A percentile compares a stretch with the other conserved stretches of the same genome.
phyloP scores from a whole-genome alignment of 2,797 vertebrate species.

The Pangasius sanitwongsei region DNA sequence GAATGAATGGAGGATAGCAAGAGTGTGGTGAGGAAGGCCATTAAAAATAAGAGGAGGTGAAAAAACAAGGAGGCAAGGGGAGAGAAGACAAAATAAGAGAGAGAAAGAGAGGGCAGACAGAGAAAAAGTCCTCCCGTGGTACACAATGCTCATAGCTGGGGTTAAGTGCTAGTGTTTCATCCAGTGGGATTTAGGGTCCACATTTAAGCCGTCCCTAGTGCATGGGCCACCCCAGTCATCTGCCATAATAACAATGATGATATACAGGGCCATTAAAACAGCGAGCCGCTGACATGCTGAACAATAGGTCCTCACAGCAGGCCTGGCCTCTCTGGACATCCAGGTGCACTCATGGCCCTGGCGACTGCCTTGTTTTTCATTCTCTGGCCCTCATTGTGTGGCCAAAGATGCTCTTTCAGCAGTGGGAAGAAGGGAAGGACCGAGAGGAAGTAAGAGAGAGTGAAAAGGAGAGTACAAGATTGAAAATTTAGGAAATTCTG shows the following conservation, averaged over 20 bases:
- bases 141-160: constrained; percentile 77
- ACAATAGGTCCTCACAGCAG: constrained; percentile 82
- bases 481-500: neutral
- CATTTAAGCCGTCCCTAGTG: constrained; percentile 68
- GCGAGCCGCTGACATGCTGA: constrained; percentile 76
- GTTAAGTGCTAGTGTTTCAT: constrained; percentile 87
- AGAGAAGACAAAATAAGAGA: constrained; percentile 62
- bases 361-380: constrained; percentile 66
- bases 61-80: constrained; percentile 53
- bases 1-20: constrained; percentile 56
- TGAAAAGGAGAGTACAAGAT: constrained; percentile 18
- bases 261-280: constrained; percentile 74
- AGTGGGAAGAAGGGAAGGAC: constrained; percentile 45
- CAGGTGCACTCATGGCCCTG: constrained; percentile 72
- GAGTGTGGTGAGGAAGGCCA: constrained; percentile 53
- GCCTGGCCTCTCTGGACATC: constrained; percentile 75
- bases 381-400: constrained; percentile 59
- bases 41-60: constrained; percentile 65
- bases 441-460: constrained; percentile 24
- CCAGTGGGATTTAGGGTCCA: constrained; percentile 73
- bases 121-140: constrained; percentile 70
- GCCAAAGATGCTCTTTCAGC: constrained; percentile 62
- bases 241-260: constrained; percentile 77
- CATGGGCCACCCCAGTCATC: constrained; percentile 70
- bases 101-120: constrained; percentile 26